A percentile compares a stretch with the other conserved stretches of the same genome.
These are phyloP conservation scores for Anoplopoma fimbria DNA, from an alignment of 2,113 vertebrate species.

Conservation along the genomic window DNA sequence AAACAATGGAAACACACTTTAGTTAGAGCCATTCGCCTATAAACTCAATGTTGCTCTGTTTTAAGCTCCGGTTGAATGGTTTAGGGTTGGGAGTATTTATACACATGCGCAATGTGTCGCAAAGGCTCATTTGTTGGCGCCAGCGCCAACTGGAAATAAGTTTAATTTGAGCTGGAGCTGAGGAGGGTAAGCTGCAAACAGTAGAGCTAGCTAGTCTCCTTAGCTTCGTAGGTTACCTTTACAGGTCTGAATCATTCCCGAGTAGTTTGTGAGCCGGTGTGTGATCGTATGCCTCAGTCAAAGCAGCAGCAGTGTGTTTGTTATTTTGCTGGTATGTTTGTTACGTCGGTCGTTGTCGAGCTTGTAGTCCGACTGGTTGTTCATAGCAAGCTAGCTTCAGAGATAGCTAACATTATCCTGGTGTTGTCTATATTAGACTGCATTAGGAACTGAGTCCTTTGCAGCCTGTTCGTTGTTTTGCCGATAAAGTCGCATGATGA, in stretches of 20 bases:
- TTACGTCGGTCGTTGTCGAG: background rate
- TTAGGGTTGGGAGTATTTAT: background rate
- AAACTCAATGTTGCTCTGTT: accelerated
- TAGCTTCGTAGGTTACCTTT: background rate
- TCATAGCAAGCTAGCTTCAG: background rate
- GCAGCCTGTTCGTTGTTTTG: background rate
- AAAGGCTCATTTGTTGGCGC: slow-evolving; percentile 29
- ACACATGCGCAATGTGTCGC: slow-evolving; percentile 47
- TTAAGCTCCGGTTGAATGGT: accelerated
- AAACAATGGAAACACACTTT: no score
- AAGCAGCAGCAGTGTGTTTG: background rate
- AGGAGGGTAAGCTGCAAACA: background rate
- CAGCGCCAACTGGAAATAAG: slow-evolving; percentile 30
- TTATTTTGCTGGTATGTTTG: background rate
- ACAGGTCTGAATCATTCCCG: accelerated
- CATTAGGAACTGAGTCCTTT: background rate
- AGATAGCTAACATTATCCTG: background rate
- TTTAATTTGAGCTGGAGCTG: slow-evolving; percentile 18
- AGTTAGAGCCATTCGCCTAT: background rate
- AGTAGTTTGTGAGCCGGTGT: accelerated
- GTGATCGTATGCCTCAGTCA: accelerated
- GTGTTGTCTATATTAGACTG: no score
- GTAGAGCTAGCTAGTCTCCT: accelerated
- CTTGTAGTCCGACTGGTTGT: background rate
- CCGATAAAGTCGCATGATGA: background rate